These are phyloP conservation scores for Stenoptilia bipunctidactyla DNA, from an alignment of 2,888 invertebrate species.

Conservation along the genomic window DNA sequence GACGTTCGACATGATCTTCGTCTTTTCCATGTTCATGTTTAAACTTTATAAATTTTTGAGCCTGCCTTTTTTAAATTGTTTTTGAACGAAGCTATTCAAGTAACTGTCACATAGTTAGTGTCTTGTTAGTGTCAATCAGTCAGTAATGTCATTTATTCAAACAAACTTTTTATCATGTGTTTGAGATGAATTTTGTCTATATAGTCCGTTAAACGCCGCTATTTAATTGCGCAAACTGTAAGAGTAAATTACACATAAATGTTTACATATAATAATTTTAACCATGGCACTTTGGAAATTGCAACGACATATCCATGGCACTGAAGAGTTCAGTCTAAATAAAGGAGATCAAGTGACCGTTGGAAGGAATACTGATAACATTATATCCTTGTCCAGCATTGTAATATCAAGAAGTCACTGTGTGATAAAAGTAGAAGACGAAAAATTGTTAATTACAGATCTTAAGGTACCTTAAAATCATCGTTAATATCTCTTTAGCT, in stretches of 20 bases:
- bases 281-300: slow-evolving; percentile 54
- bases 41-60: no score
- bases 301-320: slow-evolving; percentile 35
- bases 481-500: no score
- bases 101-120: no score
- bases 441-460: slow-evolving; percentile 42
- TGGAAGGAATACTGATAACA: slow-evolving; percentile 42
- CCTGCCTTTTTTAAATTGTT: no score
- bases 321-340: slow-evolving; percentile 33
- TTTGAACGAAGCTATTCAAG: no score
- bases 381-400: slow-evolving; percentile 39
- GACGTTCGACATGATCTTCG: no score
- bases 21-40: no score
- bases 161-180: no score
- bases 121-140: no score
- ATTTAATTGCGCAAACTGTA: background rate
- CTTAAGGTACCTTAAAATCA: no score
- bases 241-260: background rate
- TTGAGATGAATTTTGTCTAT: no score
- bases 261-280: background rate
- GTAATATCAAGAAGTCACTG: slow-evolving; percentile 57
- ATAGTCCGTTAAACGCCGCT: background rate
- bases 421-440: slow-evolving; percentile 29
- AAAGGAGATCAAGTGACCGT: slow-evolving; percentile 46
- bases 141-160: no score